Base-by-base conservation (phyloP, 2,888 invertebrate species). In the Cataglyphis altisquamis region DNA sequence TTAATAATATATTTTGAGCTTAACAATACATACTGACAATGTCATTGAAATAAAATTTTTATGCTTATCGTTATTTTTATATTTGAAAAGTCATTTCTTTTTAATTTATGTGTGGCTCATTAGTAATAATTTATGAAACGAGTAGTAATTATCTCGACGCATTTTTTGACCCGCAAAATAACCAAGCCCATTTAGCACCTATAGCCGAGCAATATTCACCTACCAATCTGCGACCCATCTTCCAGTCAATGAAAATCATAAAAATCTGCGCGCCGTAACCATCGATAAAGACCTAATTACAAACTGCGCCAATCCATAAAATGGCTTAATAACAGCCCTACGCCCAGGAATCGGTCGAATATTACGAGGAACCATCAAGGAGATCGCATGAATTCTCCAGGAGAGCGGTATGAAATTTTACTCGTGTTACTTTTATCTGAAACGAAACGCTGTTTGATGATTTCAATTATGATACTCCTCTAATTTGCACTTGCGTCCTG, bases 251-350 rank as follows among this genome's bases (percentile, higher is more conserved):
- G 82, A 84, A 88, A 88, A 88, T 86, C 87, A 91, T 88, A 92
- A 92, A 91, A 91, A 87, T 90, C 88, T 75, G 86, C 84, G 87
- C 82, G 87, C 87, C 85, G 64, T 82, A 85, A 89, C 88, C 91
- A 90, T 93, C 91, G 91, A 91, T 93, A 92, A 91, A 91, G 89
- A 86, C 90, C 90, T 92, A 93, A 94, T 94, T 93, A 91, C 91
- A 92, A 90, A 87, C 85, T 84, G 86, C 86, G 87, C 84, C 90
- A 88, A 89, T 88, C 87, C 86, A 87, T 90, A 91, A 90, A 89
- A 83, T 66, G 77, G 48, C 81, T 84, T 91, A 91, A 91, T 91
- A 89, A 91, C 88, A 90, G 90, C 77, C 64, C 81, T 66, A 57
- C 41, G 64, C 75, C 1, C 60, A 29, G 67, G 72, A 89, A 91